A percentile compares a stretch with the other conserved stretches of the same genome.
These are phyloP conservation scores for Rhagologus leucostigma DNA, from an alignment of 2,113 vertebrate genomes.

Conservation along the genomic window DNA sequence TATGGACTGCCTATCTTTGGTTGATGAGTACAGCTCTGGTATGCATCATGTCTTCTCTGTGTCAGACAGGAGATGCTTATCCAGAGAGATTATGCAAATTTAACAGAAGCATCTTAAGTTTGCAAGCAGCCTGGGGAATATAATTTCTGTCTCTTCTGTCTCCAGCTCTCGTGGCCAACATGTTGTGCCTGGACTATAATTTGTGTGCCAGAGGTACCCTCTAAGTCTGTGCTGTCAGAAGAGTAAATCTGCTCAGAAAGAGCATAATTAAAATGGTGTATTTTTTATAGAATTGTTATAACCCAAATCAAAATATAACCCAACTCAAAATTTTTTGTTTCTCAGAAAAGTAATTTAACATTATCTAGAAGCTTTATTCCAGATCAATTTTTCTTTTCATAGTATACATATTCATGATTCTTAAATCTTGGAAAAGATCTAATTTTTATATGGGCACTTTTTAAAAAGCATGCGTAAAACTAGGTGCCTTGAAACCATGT, in stretches of 20 bases:
- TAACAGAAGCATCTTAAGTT: not conserved
- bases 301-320: not conserved
- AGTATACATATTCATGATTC: not conserved
- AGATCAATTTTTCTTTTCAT: not conserved
- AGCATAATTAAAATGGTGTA: not conserved
- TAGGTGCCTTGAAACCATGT: not conserved
- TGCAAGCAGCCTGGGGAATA: not conserved
- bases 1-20: not conserved
- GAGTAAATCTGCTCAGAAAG: not conserved
- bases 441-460: not conserved
- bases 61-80: not conserved
- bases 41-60: not conserved
- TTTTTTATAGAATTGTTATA: not conserved
- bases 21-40: not conserved
- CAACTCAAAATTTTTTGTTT: not conserved
- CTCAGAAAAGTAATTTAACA: not conserved
- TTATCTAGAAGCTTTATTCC: not conserved
- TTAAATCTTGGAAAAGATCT: not conserved
- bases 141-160: not conserved
- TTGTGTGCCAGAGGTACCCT: not conserved
- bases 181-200: not conserved
- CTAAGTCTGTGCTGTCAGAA: not conserved
- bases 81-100: not conserved
- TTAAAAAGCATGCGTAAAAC: not conserved
- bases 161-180: not conserved